Percentiles rank a stretch among this genome's conserved stretches.
phyloP scores from a whole-genome alignment of 2,888 invertebrate species.

The Meganola albula region DNA sequence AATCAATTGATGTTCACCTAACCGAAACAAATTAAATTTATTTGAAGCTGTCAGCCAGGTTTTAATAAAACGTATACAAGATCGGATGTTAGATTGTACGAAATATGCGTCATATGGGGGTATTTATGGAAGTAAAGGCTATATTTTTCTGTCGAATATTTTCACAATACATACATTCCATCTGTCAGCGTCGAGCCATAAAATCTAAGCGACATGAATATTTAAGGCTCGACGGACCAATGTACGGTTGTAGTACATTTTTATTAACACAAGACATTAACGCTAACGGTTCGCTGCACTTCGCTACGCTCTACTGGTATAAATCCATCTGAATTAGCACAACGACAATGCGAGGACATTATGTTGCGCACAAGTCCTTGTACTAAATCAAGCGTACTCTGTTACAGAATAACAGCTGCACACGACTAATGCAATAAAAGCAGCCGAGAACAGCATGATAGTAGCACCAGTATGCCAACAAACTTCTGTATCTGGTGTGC shows the following conservation, averaged over 20 bases:
- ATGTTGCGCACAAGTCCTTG: constrained; percentile 43
- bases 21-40: constrained; percentile 14
- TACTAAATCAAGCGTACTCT: constrained; percentile 47
- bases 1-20: constrained; percentile 17
- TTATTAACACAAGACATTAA: constrained; percentile 45
- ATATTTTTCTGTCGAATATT: constrained; percentile 45
- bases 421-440: constrained; percentile 22
- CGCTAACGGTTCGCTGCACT: constrained; percentile 38
- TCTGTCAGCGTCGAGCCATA: constrained; percentile 60
- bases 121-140: too few species aligned
- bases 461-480: constrained; percentile 14
- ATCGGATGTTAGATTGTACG: constrained; percentile 13
- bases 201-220: constrained; percentile 61
- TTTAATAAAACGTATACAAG: constrained; percentile 17
- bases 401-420: constrained; percentile 32
- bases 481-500: constrained; percentile 9
- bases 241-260: constrained; percentile 37
- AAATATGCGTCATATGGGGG: too few species aligned
- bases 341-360: constrained; percentile 49
- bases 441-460: constrained; percentile 12
- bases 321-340: constrained; percentile 57
- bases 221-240: constrained; percentile 43
- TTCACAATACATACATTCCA: constrained; percentile 49
- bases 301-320: constrained; percentile 40
- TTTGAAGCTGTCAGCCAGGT: constrained; percentile 11